phyloP scores from a whole-genome alignment of 53 echinoderm and acorn worm species.

The Echinarachnius parma region DNA sequence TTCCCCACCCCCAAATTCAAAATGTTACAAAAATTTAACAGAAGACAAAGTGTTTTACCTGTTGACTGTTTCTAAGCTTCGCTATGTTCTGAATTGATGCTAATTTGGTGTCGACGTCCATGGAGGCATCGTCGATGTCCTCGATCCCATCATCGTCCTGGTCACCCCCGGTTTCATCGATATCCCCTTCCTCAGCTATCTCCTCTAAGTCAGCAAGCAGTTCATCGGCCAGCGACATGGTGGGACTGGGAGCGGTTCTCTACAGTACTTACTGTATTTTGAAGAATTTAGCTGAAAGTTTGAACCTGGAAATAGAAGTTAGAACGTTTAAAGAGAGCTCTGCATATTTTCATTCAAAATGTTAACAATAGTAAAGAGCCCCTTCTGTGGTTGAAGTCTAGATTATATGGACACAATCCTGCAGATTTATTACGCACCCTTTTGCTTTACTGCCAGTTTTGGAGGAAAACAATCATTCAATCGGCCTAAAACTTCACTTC shows the following conservation, averaged over 20 bases:
- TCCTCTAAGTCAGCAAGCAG: constrained; percentile 90
- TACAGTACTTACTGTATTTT: neutral
- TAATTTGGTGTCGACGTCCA: constrained; percentile 71
- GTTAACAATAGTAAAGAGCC: too few species aligned
- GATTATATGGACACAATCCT: too few species aligned
- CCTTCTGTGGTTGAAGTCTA: too few species aligned
- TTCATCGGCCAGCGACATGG: constrained; percentile 91
- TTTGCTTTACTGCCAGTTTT: too few species aligned
- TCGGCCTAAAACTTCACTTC: too few species aligned
- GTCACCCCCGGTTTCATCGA: constrained; percentile 40
- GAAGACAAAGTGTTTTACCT: too few species aligned
- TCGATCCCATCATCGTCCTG: constrained; percentile 68
- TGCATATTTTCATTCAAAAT: too few species aligned
- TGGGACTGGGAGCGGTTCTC: neutral
- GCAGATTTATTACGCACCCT: too few species aligned
- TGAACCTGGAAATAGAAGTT: neutral
- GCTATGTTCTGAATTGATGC: constrained; percentile 72
- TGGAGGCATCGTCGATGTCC: constrained; percentile 73
- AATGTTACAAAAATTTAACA: too few species aligned
- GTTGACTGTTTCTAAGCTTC: constrained; percentile 70
- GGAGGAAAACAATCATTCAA: too few species aligned
- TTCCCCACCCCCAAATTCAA: too few species aligned
- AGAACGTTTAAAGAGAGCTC: neutral
- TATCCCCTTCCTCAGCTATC: constrained; percentile 84
- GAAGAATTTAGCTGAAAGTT: neutral